Evolutionary conservation across 1,140 invertebrate species (phyloP), one percentile per base, ranked within the genome.

Genomic region (Pseudomyrmex cubaensis): DNA sequence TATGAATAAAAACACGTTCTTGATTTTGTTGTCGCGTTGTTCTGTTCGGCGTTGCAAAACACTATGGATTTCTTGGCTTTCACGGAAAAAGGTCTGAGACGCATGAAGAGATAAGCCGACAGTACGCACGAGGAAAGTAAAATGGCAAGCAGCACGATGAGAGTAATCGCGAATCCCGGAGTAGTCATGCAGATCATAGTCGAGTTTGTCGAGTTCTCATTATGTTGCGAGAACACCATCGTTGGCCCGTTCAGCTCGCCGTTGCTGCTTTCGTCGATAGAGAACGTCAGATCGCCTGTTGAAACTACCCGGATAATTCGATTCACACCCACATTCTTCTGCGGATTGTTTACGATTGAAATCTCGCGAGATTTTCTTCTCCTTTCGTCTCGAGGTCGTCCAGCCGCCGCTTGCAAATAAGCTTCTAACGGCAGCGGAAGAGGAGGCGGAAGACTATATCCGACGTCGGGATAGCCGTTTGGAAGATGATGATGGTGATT

Each of bases 171-270:
- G 92, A 98, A 98, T 0, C 97, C 97, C 13, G 97, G 97, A 2
- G 97, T 98, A 1, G 98, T 98, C 97, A 99, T 98, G 92, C 98
- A 99, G 75, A 99, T 98, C 84, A 98, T 94, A 7, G 92, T 72
- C 4, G 84, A 83, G 25, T 35, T 88, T 1, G 57, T 15, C 0
- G 63, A 9, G n/a, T 85, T 86, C 9, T 89, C 82, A 13, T 87
- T 83, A 1, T 84, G 84, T 17, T 93, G 94, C 2, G 97, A 96
- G 89, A 97, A 96, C 1, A 97, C 95, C 93, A 97, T 96, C 0
- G 97, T 96, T 86, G 95, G 96, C 4, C 85, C 86, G 59, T 93
- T 91, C 5, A 94, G 92, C 52, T 95, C 94, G 7, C 90, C 95
- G 35, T 94, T 95, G 54, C 88, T 92, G 62, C 94, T 93, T 64